phyloP scores from a whole-genome alignment of 2,113 vertebrate species.

The Riparia riparia region DNA sequence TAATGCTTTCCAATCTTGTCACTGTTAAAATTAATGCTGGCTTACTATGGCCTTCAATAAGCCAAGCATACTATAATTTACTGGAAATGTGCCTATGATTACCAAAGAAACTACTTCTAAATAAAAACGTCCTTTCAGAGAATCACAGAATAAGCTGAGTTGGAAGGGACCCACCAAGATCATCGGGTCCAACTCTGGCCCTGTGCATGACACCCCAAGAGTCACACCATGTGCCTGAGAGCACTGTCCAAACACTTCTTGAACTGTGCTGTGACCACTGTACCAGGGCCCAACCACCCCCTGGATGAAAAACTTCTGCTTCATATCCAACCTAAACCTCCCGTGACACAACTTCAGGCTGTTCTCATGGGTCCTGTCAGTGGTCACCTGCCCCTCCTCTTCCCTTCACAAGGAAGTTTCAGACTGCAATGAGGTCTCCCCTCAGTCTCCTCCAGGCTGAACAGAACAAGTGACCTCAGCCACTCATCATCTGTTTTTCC shows the following conservation, averaged over 20 bases:
- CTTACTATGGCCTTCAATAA: neutral
- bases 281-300: rapidly evolving
- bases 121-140: neutral
- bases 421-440: neutral
- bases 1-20: neutral
- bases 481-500: neutral
- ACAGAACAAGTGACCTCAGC: neutral
- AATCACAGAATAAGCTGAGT: neutral
- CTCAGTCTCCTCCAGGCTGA: neutral
- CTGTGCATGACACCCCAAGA: neutral
- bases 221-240: neutral
- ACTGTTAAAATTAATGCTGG: neutral
- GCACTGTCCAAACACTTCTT: rapidly evolving
- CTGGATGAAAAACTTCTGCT: neutral
- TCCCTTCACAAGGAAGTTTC: rapidly evolving
- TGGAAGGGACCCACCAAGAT: neutral
- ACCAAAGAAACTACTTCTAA: neutral
- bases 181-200: rapidly evolving
- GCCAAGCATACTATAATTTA: neutral
- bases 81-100: neutral
- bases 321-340: neutral
- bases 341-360: neutral
- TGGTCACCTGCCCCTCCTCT: neutral
- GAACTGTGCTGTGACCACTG: neutral
- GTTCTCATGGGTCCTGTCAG: neutral